These are phyloP conservation scores for Torymus texanus DNA, from an alignment of 2,888 invertebrate species.

Conservation along the genomic window DNA sequence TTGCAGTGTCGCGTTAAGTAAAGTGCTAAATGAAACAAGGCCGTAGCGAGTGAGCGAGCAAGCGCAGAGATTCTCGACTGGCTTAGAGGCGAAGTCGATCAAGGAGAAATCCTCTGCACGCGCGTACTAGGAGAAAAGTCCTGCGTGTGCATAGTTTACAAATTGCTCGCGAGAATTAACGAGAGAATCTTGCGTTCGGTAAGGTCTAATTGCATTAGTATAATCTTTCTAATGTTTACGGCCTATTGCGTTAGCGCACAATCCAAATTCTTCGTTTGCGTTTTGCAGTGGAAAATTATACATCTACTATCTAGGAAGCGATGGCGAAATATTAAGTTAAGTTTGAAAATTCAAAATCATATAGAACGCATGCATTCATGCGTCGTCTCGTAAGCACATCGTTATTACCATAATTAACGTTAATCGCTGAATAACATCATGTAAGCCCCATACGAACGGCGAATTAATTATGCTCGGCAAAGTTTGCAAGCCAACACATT, in stretches of 20 bases:
- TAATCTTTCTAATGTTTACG: not conserved
- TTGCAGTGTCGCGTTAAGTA: conserved; percentile 9
- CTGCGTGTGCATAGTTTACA: not conserved
- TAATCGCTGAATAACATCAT: conserved; percentile 15
- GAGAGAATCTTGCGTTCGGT: not conserved
- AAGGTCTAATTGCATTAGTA: not conserved
- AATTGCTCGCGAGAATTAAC: not conserved
- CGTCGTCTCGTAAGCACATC: no score
- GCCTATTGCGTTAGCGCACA: not conserved
- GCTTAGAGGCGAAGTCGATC: not conserved
- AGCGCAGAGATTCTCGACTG: not conserved
- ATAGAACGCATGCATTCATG: no score
- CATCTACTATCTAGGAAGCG: no score
- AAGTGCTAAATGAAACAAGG: conserved; percentile 27
- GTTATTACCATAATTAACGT: conserved; percentile 16
- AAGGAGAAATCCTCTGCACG: not conserved
- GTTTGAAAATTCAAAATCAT: no score
- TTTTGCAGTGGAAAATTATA: no score
- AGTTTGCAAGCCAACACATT: conserved; percentile 1
- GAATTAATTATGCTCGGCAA: conserved; percentile 8
- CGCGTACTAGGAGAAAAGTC: not conserved
- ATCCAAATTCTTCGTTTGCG: no score
- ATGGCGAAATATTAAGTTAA: no score
- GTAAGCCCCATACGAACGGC: not conserved
- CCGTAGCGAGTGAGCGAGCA: not conserved